Evolutionary conservation across 2,888 invertebrate genomes (phyloP), one percentile per base, ranked within the genome.

Genomic region (Troilus luridus): DNA sequence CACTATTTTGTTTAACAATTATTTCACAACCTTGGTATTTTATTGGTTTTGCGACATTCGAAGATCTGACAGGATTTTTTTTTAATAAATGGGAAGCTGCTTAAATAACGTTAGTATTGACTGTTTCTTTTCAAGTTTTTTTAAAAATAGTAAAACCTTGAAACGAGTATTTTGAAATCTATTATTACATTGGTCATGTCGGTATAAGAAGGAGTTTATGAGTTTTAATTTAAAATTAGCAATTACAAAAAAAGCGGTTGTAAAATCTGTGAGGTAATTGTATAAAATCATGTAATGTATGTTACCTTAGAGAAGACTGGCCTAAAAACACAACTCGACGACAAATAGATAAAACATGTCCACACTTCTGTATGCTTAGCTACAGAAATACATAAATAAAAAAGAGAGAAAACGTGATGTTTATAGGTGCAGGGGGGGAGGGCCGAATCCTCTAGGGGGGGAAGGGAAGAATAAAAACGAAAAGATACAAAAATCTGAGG

Each of bases 401-500:
- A 85, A 58, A 56, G 0, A 27, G 2, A 60, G n/a, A 77, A 59
- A 90, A 90, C 56, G 17, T 56, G 72, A 58, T 59, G 11, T n/a
- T 5, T 24, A 21, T n/a, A n/a, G 56, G 41, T 12, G 58, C 56
- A 56, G 90, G 77, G 58, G 89, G 27, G 54, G 77, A 41, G 58
- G 24, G 59, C 59, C 27, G 59, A 58, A 77, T 19, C 17, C 67
- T 41, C 2, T 41, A n/a, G 62, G 27, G 59, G 72, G 62, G 59
- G 62, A 21, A 56, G 0, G 17, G n/a, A 58, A 7, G 77, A 24
- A 72, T 24, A 60, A 64, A 64, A 89, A 89, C 27, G 27, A 90
- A 90, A 90, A 90, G 77, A 77, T 59, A 77, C 90, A 59, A 90
- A 90, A 90, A 90, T 90, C 72, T 59, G 67, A 64, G 90, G 77